These are phyloP conservation scores for Reticulitermes speratus DNA, from an alignment of 1,140 invertebrate species.

Conservation along the genomic window DNA sequence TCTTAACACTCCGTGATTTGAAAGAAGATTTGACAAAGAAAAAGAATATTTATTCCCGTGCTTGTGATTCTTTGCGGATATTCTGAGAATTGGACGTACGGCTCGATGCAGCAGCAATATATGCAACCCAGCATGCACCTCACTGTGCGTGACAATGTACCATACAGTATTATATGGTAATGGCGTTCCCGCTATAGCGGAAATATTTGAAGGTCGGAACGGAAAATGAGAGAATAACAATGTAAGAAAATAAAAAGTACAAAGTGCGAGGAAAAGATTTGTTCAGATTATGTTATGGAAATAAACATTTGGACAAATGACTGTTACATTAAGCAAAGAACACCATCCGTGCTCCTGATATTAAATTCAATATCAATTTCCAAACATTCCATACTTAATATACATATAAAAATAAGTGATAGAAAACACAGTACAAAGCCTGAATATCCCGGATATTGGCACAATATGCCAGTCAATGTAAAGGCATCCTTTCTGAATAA, in stretches of 20 bases:
- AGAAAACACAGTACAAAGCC: neutral
- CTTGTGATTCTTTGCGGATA: no score
- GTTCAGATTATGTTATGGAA: neutral
- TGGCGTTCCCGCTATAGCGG: neutral
- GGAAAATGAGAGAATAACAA: conserved; percentile 1
- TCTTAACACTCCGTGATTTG: no score
- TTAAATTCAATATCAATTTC: neutral
- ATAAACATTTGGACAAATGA: neutral
- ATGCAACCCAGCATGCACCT: neutral
- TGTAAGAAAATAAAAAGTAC: neutral
- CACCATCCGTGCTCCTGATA: neutral
- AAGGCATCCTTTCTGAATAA: neutral
- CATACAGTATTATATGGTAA: neutral
- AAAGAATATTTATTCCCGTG: no score
- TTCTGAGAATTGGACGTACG: no score
- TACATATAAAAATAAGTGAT: neutral
- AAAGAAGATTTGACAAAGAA: no score
- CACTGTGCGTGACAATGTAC: neutral
- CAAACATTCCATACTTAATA: neutral
- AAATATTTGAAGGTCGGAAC: neutral
- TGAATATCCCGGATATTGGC: neutral
- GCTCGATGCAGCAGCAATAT: no score
- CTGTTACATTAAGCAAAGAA: neutral
- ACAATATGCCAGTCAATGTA: neutral
- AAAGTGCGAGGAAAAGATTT: neutral